These are phyloP conservation scores for Eristalinus sepulchralis DNA, from an alignment of 2,888 invertebrate genomes.

Conservation along the genomic window DNA sequence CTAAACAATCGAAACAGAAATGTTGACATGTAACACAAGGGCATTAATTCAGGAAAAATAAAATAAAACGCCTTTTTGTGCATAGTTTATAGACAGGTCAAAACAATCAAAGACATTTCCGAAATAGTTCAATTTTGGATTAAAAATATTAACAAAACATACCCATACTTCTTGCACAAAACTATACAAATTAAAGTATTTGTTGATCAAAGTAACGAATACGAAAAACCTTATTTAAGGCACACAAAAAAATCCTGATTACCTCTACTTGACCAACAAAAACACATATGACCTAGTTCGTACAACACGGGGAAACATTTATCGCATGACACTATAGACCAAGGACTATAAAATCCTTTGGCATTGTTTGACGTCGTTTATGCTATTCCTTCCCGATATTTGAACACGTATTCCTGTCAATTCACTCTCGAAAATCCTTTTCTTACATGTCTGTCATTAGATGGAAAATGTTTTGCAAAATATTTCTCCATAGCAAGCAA, in stretches of 20 bases:
- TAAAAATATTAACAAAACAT: no score
- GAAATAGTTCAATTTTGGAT: no score
- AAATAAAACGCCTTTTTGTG: no score
- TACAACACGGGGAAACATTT: not conserved
- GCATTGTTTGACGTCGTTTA: slow-evolving; percentile 50
- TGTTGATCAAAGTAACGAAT: no score
- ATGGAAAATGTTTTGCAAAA: not conserved
- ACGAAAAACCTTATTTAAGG: not conserved
- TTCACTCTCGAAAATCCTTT: not conserved
- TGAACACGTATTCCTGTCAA: not conserved
- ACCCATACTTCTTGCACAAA: no score
- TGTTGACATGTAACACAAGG: no score
- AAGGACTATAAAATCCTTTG: slow-evolving; percentile 54
- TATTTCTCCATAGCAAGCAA: not conserved
- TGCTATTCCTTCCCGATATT: not conserved
- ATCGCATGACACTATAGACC: slow-evolving; percentile 63
- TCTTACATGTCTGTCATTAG: not conserved
- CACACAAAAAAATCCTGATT: not conserved
- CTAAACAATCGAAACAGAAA: no score
- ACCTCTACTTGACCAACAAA: not conserved
- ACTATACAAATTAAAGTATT: no score
- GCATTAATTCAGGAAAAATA: no score
- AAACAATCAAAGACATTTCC: no score
- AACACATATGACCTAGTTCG: not conserved
- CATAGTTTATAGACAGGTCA: no score